Evolutionary conservation across 1,140 invertebrate genomes (phyloP).

Genomic region (Gonatopus flavifemur): DNA sequence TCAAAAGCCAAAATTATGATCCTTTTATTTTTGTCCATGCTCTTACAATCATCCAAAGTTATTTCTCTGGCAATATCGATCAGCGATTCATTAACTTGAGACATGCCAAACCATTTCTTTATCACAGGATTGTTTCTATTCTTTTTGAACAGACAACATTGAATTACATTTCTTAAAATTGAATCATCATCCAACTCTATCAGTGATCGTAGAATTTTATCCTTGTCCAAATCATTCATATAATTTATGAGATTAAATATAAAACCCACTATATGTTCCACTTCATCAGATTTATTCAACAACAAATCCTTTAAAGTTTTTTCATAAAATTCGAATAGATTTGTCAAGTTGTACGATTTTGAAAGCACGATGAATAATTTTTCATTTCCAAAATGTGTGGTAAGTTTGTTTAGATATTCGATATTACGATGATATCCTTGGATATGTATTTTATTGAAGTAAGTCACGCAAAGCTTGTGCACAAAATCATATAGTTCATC

Average conservation of each 20-base stretch:
- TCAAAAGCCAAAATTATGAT: slow-evolving; percentile 39
- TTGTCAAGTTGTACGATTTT: slow-evolving; percentile 34
- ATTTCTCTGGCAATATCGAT: slow-evolving; percentile 25
- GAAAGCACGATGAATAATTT: slow-evolving; percentile 50
- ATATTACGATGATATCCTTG: slow-evolving; percentile 44
- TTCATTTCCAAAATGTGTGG: slow-evolving; percentile 52
- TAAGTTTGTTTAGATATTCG: slow-evolving; percentile 49
- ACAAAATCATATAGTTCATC: slow-evolving; percentile 57
- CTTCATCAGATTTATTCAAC: slow-evolving; percentile 43
- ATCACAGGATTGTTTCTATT: slow-evolving; percentile 55
- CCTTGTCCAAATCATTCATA: slow-evolving; percentile 53
- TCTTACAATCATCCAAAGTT: slow-evolving; percentile 1
- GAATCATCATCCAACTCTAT: slow-evolving; percentile 39
- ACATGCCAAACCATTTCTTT: slow-evolving; percentile 54
- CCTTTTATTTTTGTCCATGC: slow-evolving; percentile 25
- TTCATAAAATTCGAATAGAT: slow-evolving; percentile 56
- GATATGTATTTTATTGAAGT: slow-evolving; percentile 53
- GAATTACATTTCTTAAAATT: slow-evolving; percentile 32
- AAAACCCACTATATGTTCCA: slow-evolving; percentile 60
- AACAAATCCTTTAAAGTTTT: slow-evolving; percentile 58
- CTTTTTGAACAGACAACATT: slow-evolving; percentile 43
- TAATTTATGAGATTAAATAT: slow-evolving; percentile 63
- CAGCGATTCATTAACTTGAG: slow-evolving; percentile 22
- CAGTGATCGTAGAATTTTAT: slow-evolving; percentile 58
- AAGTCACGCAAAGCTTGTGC: slow-evolving; percentile 56